Evolutionary conservation across 1,140 invertebrate species (phyloP).

Genomic region (Eufriesea mexicana): DNA sequence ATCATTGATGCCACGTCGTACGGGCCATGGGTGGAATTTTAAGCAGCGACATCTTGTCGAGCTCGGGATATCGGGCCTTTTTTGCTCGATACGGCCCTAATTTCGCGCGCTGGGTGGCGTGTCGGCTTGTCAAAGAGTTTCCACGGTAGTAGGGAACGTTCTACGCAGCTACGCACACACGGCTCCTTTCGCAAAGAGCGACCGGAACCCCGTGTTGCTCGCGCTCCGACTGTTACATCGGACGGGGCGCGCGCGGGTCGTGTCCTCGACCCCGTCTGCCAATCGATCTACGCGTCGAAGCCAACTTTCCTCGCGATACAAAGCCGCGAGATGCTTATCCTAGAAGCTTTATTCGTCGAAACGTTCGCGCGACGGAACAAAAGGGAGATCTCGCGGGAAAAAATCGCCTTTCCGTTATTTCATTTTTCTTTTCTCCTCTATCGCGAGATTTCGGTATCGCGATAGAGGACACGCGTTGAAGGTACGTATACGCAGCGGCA

Average conservation of each 20-base stretch:
- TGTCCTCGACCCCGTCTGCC: conserved; percentile 25
- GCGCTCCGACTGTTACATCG: neutral
- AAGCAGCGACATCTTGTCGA: conserved; percentile 74
- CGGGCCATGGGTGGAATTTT: conserved; percentile 73
- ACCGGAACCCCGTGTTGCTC: conserved; percentile 37
- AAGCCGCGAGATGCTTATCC: conserved; percentile 12
- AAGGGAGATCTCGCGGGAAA: neutral
- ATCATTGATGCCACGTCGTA: conserved; percentile 76
- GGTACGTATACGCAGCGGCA: neutral
- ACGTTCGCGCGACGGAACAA: neutral
- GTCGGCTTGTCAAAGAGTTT: conserved; percentile 73
- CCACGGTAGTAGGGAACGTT: conserved; percentile 33
- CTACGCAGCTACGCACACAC: neutral
- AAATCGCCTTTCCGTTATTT: neutral
- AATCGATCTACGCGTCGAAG: conserved; percentile 24
- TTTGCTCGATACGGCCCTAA: conserved; percentile 72
- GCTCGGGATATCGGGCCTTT: conserved; percentile 65
- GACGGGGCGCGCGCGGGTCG: conserved; percentile 21
- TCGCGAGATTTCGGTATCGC: neutral
- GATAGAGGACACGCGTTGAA: neutral
- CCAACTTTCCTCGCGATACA: conserved; percentile 28
- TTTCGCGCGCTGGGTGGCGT: conserved; percentile 78
- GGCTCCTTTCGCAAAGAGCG: conserved; percentile 42
- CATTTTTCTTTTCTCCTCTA: neutral
- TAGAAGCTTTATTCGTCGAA: neutral